These are phyloP conservation scores for Haliclystus octoradiatus DNA, from an alignment of 30 jellyfish, hydroid and myxozoan genomes.

Conservation along the genomic window DNA sequence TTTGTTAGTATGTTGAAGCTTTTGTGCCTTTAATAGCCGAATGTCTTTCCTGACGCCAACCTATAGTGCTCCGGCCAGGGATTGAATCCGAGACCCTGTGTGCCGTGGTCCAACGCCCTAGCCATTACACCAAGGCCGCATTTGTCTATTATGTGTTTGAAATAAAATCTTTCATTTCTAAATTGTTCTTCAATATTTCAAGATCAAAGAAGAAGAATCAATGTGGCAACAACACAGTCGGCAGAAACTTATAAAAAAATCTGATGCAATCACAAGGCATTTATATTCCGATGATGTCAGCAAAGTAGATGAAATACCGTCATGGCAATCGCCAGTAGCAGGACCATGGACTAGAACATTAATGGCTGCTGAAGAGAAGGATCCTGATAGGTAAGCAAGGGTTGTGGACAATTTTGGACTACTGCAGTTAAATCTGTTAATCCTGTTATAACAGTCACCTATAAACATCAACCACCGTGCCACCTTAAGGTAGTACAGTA, in stretches of 20 bases:
- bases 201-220: slow-evolving; percentile 41
- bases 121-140: no score
- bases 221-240: slow-evolving; percentile 53
- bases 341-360: slow-evolving; percentile 38
- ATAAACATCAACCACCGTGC: no score
- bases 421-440: no score
- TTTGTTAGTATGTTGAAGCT: no score
- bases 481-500: no score
- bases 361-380: slow-evolving; percentile 49
- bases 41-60: no score
- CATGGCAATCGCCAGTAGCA: slow-evolving; percentile 1
- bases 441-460: no score
- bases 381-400: slow-evolving; percentile 64
- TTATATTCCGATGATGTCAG: slow-evolving; percentile 11
- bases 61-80: no score
- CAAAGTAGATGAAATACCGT: background rate
- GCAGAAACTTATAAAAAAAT: slow-evolving; percentile 19
- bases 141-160: background rate
- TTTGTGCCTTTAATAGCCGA: no score
- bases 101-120: no score
- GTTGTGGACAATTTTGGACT: no score
- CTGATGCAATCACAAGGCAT: background rate
- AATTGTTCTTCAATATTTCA: background rate
- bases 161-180: background rate
- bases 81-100: no score